Evolutionary conservation across 2,888 invertebrate species (phyloP), one percentile per base, ranked within the genome.

Genomic region (Cosmia pyralina): DNA sequence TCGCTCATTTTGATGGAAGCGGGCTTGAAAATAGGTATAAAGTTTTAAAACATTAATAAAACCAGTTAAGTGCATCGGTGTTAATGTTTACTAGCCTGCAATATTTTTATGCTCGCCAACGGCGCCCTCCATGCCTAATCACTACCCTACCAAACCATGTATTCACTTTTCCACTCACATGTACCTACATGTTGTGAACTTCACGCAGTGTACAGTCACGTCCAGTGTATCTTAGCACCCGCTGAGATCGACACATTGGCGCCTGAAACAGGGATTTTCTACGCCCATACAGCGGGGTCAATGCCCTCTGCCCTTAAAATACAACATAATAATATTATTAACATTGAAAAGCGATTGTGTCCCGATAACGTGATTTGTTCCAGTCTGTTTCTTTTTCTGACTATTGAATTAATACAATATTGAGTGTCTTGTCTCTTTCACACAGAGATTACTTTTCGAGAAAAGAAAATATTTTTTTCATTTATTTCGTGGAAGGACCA

Each of bases 191-290:
- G 48, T 22, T 44, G 64, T 53, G 63, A 72, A 72, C 28, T 64
- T 75, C 71, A 72, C 59, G 67, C 75, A 73, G 62, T 48, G 75
- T 78, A 71, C 78, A 75, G 69, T 72, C 77, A 63, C 70, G 74
- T 69, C 50, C 73, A 80, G 74, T 76, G 69, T 83, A 67, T 77
- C 77, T 76, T 15, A 76, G 68, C 85, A 73, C 88, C 87, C 86
- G 87, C 87, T 86, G 88, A 52, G 87, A 83, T 86, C 87, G 88
- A 81, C 87, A 72, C 69, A 77, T 78, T 41, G 87, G 87, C 88
- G 87, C 88, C 87, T 81, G n/a, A 58, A 46, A 81, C 78, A 65
- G 73, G 78, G 85, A 82, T 88, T 86, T 81, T 77, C 81, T 79
- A 65, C 75, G 64, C 78, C 64, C 77, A 64, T 80, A 73, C 50